Percentiles rank a stretch among this genome's conserved stretches.
Conservation (phyloP, 2,797 vertebrate genomes). For the Helicolenus hilgendorfi region DNA sequence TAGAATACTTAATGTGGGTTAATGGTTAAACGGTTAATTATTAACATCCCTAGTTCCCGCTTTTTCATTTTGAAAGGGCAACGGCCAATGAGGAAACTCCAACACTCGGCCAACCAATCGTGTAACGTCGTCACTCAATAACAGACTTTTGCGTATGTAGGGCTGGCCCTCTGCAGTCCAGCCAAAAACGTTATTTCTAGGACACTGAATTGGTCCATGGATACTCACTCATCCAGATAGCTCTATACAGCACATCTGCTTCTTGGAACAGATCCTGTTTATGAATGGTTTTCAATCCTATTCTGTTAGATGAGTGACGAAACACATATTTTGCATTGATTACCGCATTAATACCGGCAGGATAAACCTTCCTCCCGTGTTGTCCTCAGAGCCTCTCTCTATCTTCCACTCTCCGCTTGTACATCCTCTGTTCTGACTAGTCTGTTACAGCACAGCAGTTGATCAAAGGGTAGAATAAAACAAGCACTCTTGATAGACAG, state of each 20-base stretch:
- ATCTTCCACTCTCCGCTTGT: neutral
- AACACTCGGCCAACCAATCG: neutral
- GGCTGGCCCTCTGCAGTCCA: neutral
- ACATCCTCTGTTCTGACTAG: constrained; percentile 16
- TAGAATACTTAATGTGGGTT: no score
- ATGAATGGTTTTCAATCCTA: neutral
- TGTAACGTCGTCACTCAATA: neutral
- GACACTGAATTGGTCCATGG: neutral
- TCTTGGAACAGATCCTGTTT: neutral
- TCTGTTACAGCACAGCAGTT: constrained; percentile 43
- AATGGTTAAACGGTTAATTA: no score
- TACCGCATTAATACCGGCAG: constrained; percentile 5
- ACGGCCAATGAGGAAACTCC: neutral
- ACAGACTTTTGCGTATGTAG: neutral
- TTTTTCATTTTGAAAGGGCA: neutral
- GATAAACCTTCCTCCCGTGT: neutral
- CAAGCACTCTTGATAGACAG: constrained; percentile 55
- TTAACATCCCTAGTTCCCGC: no score
- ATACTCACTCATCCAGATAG: neutral
- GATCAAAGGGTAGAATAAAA: constrained; percentile 74
- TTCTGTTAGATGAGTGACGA: neutral
- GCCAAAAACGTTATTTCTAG: neutral
- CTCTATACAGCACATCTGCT: neutral
- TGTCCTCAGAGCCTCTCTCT: neutral
- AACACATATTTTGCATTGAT: constrained; percentile 6